Evolutionary conservation across 2,888 invertebrate genomes (phyloP).

Genomic region (Tethea ocularis): DNA sequence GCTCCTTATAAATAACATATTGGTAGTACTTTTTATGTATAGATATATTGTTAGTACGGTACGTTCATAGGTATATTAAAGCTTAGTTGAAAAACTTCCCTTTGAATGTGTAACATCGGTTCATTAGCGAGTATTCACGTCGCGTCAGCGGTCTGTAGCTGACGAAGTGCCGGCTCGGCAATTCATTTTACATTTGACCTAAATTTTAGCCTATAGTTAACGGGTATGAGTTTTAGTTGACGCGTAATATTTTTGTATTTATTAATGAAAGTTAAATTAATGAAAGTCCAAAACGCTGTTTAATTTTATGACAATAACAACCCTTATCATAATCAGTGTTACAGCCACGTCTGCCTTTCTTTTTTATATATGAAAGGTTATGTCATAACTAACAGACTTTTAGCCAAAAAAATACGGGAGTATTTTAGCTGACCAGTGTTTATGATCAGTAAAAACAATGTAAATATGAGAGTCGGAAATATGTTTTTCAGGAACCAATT

Average conservation of each 20-base stretch:
- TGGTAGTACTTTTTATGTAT: not conserved
- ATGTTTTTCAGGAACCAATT: too few species aligned
- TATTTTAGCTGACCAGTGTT: too few species aligned
- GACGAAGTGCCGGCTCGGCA: slow-evolving; percentile 47
- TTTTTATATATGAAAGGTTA: too few species aligned
- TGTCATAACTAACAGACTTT: too few species aligned
- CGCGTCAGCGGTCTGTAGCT: slow-evolving; percentile 53
- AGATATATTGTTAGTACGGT: not conserved
- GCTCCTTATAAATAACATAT: not conserved
- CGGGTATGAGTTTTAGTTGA: not conserved
- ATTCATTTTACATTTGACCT: slow-evolving; percentile 65
- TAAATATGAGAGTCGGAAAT: too few species aligned
- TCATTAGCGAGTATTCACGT: slow-evolving; percentile 70
- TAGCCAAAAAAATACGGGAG: too few species aligned
- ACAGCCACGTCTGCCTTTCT: too few species aligned
- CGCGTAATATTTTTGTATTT: not conserved
- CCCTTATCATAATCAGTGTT: too few species aligned
- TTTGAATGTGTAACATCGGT: slow-evolving; percentile 61
- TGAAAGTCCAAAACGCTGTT: too few species aligned
- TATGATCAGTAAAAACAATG: too few species aligned
- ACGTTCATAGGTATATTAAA: slow-evolving; percentile 6
- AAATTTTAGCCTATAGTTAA: slow-evolving; percentile 40
- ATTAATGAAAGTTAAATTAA: too few species aligned
- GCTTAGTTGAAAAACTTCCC: slow-evolving; percentile 50
- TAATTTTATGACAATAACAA: too few species aligned